These are phyloP conservation scores for Sceloporus tristichus DNA, from an alignment of 2,113 vertebrate genomes.

Conservation along the genomic window DNA sequence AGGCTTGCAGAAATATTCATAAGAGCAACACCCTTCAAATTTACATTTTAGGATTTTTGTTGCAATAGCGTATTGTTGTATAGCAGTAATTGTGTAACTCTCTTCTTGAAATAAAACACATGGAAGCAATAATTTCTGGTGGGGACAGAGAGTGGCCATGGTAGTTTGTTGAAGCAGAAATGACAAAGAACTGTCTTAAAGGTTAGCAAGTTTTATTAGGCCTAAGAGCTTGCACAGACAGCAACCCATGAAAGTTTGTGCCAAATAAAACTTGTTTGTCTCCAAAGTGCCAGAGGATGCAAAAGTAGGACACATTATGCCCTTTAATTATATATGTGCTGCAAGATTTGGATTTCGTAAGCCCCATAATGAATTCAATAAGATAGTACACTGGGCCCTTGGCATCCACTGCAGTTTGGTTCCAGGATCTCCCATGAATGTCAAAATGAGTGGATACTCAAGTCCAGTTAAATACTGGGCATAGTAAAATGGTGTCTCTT, in stretches of 20 bases:
- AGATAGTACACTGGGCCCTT: no score
- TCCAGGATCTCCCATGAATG: no score
- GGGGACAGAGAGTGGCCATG: not conserved
- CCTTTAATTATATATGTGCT: not conserved
- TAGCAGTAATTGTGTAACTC: not conserved
- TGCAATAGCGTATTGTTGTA: not conserved
- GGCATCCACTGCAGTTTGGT: no score
- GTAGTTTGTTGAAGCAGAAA: not conserved
- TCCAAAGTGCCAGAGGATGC: no score
- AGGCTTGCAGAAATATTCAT: constrained; percentile 5
- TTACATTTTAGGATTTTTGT: not conserved
- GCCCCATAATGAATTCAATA: no score
- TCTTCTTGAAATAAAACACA: not conserved
- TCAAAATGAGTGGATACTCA: no score
- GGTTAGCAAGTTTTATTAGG: not conserved
- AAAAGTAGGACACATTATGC: no score
- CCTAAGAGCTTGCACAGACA: not conserved
- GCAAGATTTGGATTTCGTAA: no score
- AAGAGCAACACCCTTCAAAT: not conserved
- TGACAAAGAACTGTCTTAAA: not conserved
- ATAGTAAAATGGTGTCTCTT: no score
- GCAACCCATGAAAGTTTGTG: not conserved
- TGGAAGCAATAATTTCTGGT: not conserved
- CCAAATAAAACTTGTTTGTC: not conserved
- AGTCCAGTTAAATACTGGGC: no score